Conservation (phyloP, 2,113 vertebrate species). For the Pituophis catenifer region DNA sequence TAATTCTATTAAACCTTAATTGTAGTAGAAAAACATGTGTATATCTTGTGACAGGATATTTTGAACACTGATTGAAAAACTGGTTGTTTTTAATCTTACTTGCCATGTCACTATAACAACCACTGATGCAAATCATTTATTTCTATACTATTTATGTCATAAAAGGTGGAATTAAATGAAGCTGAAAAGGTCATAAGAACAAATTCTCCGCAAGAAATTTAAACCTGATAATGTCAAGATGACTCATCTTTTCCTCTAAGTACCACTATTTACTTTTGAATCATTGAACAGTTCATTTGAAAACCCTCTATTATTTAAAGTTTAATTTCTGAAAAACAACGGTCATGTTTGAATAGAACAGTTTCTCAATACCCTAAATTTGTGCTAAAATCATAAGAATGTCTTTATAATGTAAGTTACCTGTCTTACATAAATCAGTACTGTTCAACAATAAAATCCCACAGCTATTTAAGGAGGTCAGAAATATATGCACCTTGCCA, state of each 20-base stretch:
- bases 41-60: slow-evolving; percentile 43
- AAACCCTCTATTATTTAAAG: slow-evolving; percentile 18
- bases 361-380: neutral
- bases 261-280: slow-evolving; percentile 55
- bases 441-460: neutral
- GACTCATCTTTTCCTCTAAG: slow-evolving; percentile 64
- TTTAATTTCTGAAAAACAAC: slow-evolving; percentile 43
- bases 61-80: slow-evolving; percentile 41
- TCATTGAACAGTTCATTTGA: neutral
- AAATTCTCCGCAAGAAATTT: slow-evolving; percentile 57
- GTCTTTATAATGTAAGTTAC: neutral
- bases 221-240: slow-evolving; percentile 66
- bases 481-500: neutral
- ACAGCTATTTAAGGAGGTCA: neutral
- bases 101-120: slow-evolving; percentile 67
- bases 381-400: neutral
- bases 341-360: slow-evolving; percentile 28
- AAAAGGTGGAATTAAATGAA: slow-evolving; percentile 66
- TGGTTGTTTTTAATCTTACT: slow-evolving; percentile 52
- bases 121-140: slow-evolving; percentile 65
- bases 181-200: slow-evolving; percentile 67
- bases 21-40: neutral
- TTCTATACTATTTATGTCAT: slow-evolving; percentile 57
- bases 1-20: neutral
- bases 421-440: neutral